A percentile compares a stretch with the other conserved stretches of the same genome.
Conservation (phyloP, 2,888 invertebrate species). For the Pegoplata infirma region DNA sequence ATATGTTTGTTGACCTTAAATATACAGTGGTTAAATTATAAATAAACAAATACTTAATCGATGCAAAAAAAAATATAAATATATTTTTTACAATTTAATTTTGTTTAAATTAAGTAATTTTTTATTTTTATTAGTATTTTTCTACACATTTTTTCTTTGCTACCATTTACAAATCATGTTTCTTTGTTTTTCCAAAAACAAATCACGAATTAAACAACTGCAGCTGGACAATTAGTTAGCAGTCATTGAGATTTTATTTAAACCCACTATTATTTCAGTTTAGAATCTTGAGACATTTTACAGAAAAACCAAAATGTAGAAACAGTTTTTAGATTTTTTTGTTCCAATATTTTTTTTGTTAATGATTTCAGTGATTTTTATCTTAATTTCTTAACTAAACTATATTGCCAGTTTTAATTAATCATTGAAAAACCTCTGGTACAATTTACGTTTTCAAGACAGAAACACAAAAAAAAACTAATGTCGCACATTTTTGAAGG, state of each 20-base stretch:
- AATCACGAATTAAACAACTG: slow-evolving; percentile 39
- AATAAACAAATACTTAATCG: slow-evolving; percentile 13
- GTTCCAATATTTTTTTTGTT: neutral
- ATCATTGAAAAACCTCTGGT: slow-evolving; percentile 28
- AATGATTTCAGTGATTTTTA: slow-evolving; percentile 32
- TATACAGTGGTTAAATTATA: neutral
- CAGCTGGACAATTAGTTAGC: slow-evolving; percentile 48
- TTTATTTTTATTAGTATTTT: slow-evolving; percentile 6
- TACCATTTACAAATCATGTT: slow-evolving; percentile 28
- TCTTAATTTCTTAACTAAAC: slow-evolving; percentile 46
- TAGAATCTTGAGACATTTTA: neutral
- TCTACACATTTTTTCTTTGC: slow-evolving; percentile 6
- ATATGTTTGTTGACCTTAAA: slow-evolving; percentile 31
- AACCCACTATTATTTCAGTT: neutral
- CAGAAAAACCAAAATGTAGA: neutral
- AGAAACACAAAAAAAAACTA: neutral
- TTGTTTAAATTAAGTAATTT: slow-evolving; percentile 32
- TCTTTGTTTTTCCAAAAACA: slow-evolving; percentile 21
- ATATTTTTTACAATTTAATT: slow-evolving; percentile 28
- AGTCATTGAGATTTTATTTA: slow-evolving; percentile 5
- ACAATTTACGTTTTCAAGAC: neutral
- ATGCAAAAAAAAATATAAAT: neutral
- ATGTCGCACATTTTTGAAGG: slow-evolving; percentile 56
- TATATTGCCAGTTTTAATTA: slow-evolving; percentile 51
- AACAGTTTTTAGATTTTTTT: neutral